Percentiles rank a stretch among this genome's conserved stretches.
Evolutionary conservation across 2,113 vertebrate genomes (phyloP).

Genomic region (Pan paniscus): DNA sequence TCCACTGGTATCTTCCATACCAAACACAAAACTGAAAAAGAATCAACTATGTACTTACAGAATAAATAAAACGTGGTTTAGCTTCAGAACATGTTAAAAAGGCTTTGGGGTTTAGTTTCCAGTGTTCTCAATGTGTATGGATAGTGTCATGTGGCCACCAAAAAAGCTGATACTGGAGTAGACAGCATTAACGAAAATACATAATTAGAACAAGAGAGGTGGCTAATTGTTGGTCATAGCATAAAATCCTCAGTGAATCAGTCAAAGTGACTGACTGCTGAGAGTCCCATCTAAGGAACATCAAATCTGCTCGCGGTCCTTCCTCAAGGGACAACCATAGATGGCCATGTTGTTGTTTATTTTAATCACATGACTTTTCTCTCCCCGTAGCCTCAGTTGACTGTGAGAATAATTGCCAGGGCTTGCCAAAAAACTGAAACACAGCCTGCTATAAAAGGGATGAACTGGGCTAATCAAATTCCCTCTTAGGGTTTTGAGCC

Average conservation of each 20-base stretch:
- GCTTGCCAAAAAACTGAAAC: constrained; percentile 2
- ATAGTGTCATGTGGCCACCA: not conserved
- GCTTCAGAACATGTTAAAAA: constrained; percentile 3
- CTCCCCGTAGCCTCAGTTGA: not conserved
- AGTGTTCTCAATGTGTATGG: not conserved
- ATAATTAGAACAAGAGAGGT: not conserved
- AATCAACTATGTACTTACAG: not conserved
- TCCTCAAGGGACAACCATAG: not conserved
- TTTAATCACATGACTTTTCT: not conserved
- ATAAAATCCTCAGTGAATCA: not conserved
- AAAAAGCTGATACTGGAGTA: not conserved
- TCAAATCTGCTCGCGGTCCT: not conserved
- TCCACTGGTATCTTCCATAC: not conserved
- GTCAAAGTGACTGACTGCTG: not conserved
- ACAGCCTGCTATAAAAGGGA: not conserved
- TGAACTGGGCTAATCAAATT: constrained; percentile 27
- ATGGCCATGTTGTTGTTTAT: not conserved
- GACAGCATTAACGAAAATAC: not conserved
- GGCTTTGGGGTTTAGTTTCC: not conserved
- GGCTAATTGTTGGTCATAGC: not conserved
- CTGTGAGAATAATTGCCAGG: not conserved
- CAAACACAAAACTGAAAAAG: constrained; percentile 5
- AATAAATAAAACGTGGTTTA: constrained; percentile 33
- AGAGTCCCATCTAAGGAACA: not conserved
- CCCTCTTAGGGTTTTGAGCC: not conserved